Percentiles rank a stretch among this genome's conserved stretches.
These are phyloP conservation scores for Lepidothrix coronata DNA, from an alignment of 2,113 vertebrate genomes.

Conservation along the genomic window DNA sequence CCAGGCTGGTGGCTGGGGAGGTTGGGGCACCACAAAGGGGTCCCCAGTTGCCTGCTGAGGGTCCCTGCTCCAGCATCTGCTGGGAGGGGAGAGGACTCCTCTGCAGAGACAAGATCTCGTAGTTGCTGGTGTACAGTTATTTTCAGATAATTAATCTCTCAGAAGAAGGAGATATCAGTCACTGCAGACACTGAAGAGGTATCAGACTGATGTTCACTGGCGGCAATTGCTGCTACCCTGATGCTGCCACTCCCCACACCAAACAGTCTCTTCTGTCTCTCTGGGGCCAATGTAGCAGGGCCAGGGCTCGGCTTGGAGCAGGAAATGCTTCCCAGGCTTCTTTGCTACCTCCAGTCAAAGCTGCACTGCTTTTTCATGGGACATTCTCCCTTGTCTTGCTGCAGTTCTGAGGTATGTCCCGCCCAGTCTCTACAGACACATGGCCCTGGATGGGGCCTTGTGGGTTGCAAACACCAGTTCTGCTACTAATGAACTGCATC, in stretches of 20 bases:
- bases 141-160: conserved; percentile 48
- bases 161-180: conserved; percentile 33
- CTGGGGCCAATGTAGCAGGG: not conserved
- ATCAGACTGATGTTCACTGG: not conserved
- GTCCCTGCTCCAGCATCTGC: not conserved
- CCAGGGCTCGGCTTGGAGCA: not conserved
- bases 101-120: not conserved
- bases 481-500: not conserved
- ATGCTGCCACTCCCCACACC: not conserved
- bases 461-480: not conserved
- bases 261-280: not conserved
- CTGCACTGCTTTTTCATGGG: not conserved
- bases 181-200: conserved; percentile 16
- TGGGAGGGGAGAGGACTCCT: not conserved
- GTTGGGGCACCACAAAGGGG: not conserved
- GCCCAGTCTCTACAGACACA: not conserved
- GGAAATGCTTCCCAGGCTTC: not conserved
- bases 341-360: not conserved
- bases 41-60: rapidly evolving
- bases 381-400: not conserved
- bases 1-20: not conserved
- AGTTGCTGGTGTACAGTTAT: not conserved
- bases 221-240: not conserved
- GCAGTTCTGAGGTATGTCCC: not conserved
- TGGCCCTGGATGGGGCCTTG: not conserved